Base-by-base conservation (phyloP, 2,113 vertebrate species). In the Chrysemys picta region DNA sequence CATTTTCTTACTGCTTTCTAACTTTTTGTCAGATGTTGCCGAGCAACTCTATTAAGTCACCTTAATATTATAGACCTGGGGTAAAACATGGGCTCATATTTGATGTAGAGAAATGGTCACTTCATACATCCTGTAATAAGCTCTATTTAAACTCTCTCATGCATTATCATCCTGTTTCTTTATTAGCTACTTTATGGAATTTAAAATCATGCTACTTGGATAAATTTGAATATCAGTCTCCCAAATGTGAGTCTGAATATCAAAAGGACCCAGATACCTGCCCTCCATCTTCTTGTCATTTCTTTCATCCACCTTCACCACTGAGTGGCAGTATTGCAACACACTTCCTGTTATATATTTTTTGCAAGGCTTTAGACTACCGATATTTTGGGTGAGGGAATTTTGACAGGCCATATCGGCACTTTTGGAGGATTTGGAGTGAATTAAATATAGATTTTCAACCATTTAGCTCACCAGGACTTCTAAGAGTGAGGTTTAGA, bases 141-240 rank as follows among this genome's bases (percentile, higher is more conserved):
- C 62, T 49, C 35, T 56, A 25, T 86, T 82, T 80, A 91, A 82
- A 19, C 35, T 80, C 14, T 52, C 29, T n/a, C 50, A 14, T 94
- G 19, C 89, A 75, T 35, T 82, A 80, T 76, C 42, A 47, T 21
- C 8, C 29, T 9, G 21, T 9, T 89, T 92, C 50, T 82, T 87
- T 92, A 49, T 5, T 81, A 86, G 78, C 5, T 1, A 4, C 91
- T 93, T 89, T 92, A 14, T 62, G 7, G 13, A 62, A 45, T 85
- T 91, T 69, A 87, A 91, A 84, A 85, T 89, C 49, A 8, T 84
- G 8, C 6, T 94, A 8, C 9, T 88, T 6, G 69, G 22, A 80
- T 84, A 45, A 29, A 4, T 88, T 93, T 88, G 38, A 85, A 89
- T 85, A 75, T 79, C 1, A 56, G 84, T 90, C 13, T 89, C 21